These are phyloP conservation scores for Ptilodon capucinus DNA, from an alignment of 2,888 invertebrate genomes.

Conservation along the genomic window DNA sequence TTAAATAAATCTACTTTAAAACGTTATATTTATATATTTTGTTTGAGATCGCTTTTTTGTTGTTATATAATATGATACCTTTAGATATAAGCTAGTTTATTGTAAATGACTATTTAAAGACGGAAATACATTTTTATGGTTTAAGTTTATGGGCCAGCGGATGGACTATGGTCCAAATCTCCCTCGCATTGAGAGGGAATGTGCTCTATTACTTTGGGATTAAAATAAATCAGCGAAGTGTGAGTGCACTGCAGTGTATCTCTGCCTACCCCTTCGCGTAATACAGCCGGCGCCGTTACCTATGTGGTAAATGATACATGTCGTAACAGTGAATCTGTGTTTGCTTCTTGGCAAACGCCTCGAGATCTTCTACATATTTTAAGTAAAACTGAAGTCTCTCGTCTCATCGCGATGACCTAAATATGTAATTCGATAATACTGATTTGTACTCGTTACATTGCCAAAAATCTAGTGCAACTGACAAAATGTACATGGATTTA, in stretches of 20 bases:
- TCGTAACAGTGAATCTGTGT: conserved; percentile 43
- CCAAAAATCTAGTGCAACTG: conserved; percentile 31
- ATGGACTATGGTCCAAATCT: too few species aligned
- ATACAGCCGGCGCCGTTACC: conserved; percentile 34
- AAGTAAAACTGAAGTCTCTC: conserved; percentile 41
- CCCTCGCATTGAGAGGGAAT: too few species aligned
- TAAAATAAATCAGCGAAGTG: conserved; percentile 8
- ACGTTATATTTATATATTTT: not conserved
- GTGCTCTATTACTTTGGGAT: too few species aligned
- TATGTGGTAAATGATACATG: conserved; percentile 49
- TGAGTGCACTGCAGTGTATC: conserved; percentile 18
- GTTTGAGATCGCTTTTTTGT: not conserved
- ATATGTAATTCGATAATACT: conserved; percentile 41
- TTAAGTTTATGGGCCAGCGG: too few species aligned
- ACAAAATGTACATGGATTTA: conserved; percentile 10
- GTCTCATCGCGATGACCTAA: conserved; percentile 47
- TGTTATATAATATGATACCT: conserved; percentile 11
- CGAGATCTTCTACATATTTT: conserved; percentile 27
- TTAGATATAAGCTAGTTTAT: too few species aligned
- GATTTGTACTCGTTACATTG: conserved; percentile 34
- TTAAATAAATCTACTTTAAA: not conserved
- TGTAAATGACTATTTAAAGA: too few species aligned
- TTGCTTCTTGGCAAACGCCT: conserved; percentile 55
- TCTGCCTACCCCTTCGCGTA: too few species aligned
- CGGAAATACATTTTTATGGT: too few species aligned